These are phyloP conservation scores for Liasis olivaceus DNA, from an alignment of 2,797 vertebrate genomes.

Conservation along the genomic window DNA sequence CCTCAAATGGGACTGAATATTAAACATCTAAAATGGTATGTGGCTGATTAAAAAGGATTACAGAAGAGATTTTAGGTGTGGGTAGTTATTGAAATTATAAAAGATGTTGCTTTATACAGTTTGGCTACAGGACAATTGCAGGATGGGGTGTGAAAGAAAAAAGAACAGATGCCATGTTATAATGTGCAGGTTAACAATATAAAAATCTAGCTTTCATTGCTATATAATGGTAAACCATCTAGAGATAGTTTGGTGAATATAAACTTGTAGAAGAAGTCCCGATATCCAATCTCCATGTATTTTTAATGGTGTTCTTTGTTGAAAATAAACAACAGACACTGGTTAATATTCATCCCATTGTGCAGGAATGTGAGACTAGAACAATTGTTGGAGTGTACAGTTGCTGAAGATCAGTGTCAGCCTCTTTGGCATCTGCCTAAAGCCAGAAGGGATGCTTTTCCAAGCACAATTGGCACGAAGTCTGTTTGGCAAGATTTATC, in stretches of 20 bases:
- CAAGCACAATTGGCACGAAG: too few species aligned
- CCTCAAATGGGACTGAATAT: conserved; percentile 59
- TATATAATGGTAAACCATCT: neutral
- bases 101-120: neutral
- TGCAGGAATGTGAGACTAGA: neutral
- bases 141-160: neutral
- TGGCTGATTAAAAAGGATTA: conserved; percentile 66
- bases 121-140: neutral
- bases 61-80: conserved; percentile 51
- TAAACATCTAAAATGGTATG: conserved; percentile 65
- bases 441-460: too few species aligned
- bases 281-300: neutral
- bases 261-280: neutral
- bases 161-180: neutral
- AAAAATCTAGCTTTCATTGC: neutral
- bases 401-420: too few species aligned
- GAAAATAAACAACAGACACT: neutral
- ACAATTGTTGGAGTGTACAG: neutral
- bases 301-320: neutral
- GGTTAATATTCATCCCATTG: neutral
- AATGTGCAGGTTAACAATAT: too few species aligned
- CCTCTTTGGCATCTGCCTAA: too few species aligned
- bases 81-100: conserved; percentile 25
- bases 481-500: too few species aligned
- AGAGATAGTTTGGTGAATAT: neutral